Percentiles rank a stretch among this genome's conserved stretches.
Conservation (phyloP, 2,888 invertebrate species). For the Allygus modestus region DNA sequence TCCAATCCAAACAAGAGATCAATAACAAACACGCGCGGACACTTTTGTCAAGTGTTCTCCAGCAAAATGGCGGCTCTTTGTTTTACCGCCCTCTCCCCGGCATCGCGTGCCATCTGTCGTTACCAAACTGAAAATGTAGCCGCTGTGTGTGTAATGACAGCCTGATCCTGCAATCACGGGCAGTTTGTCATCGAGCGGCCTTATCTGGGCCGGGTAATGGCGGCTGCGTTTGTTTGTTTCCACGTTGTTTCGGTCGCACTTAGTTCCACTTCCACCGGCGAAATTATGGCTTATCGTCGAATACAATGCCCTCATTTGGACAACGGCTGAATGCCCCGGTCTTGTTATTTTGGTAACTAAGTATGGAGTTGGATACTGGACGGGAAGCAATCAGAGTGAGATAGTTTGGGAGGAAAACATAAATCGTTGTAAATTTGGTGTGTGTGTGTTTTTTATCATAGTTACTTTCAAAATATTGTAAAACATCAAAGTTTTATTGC, state of each 20-base stretch:
- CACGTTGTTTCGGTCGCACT: slow-evolving; percentile 6
- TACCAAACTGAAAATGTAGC: not conserved
- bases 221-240: slow-evolving; percentile 10
- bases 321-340: not conserved
- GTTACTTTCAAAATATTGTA: too few relatives aligned
- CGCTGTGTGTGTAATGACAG: slow-evolving; percentile 4
- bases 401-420: too few relatives aligned
- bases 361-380: too few relatives aligned
- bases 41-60: slow-evolving; percentile 53
- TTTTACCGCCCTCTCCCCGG: slow-evolving; percentile 39
- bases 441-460: too few relatives aligned
- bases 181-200: slow-evolving; percentile 38
- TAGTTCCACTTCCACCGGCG: slow-evolving; percentile 40
- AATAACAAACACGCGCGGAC: slow-evolving; percentile 54
- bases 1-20: slow-evolving; percentile 58
- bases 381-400: not conserved
- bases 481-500: too few relatives aligned
- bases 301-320: slow-evolving; percentile 22
- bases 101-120: slow-evolving; percentile 47
- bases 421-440: not conserved
- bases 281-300: slow-evolving; percentile 1
- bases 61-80: slow-evolving; percentile 54
- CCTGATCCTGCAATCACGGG: slow-evolving; percentile 36
- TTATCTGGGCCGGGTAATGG: slow-evolving; percentile 12
- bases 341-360: slow-evolving; percentile 7